Evolutionary conservation across 1,140 invertebrate genomes (phyloP).

Genomic region (Macrosteles quadrilineatus): DNA sequence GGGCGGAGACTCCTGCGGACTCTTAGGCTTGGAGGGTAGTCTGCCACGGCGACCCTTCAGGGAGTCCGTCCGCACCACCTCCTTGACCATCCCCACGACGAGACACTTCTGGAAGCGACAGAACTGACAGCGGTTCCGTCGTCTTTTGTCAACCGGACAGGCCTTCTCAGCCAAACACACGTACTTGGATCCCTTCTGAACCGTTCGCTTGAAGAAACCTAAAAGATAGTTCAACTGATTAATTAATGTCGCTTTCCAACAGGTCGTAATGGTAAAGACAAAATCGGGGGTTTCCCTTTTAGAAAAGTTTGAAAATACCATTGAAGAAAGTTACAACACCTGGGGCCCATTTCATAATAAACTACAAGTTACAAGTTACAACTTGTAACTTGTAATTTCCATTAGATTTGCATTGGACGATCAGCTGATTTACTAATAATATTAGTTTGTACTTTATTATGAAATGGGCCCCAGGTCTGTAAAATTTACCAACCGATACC

Average conservation of each 20-base stretch:
- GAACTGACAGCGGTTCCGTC: constrained; percentile 96
- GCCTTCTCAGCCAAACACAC: constrained; percentile 97
- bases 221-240: no score
- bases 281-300: neutral
- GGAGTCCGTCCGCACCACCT: constrained; percentile 58
- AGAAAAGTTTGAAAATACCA: no score
- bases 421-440: no score
- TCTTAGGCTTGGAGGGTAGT: constrained; percentile 96
- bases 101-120: constrained; percentile 99
- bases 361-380: no score
- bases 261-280: constrained; percentile 39
- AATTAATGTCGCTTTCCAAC: no score
- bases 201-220: constrained; percentile 92
- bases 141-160: constrained; percentile 97
- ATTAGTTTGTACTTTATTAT: no score
- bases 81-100: constrained; percentile 98
- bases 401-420: no score
- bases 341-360: no score
- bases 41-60: constrained; percentile 73
- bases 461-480: no score
- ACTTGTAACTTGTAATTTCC: no score
- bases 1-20: constrained; percentile 87
- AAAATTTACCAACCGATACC: no score
- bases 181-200: constrained; percentile 98
- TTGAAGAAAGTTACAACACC: no score